phyloP scores from a whole-genome alignment of 2,888 invertebrate genomes.

The Linyphia triangularis region DNA sequence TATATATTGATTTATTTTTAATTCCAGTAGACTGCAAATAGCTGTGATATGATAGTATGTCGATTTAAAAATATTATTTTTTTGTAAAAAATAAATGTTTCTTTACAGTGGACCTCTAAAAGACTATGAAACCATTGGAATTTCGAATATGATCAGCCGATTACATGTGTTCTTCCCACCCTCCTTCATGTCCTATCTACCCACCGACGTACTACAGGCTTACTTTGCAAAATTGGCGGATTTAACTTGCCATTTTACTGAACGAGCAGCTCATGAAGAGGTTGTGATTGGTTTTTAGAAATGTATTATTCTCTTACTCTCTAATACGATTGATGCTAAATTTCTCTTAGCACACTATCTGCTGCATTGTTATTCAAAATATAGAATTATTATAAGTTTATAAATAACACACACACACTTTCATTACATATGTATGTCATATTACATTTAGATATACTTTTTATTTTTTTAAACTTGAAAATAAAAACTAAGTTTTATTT shows the following conservation, averaged over 20 bases:
- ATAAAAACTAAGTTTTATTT: too few species aligned
- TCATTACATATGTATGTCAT: too few species aligned
- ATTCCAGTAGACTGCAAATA: not conserved
- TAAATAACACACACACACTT: too few species aligned
- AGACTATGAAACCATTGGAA: slow-evolving; percentile 84
- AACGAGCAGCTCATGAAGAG: slow-evolving; percentile 85
- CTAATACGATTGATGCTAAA: too few species aligned
- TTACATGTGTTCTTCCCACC: slow-evolving; percentile 83
- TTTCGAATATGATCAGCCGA: slow-evolving; percentile 85
- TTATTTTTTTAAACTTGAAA: not conserved
- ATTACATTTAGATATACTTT: too few species aligned
- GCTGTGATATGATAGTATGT: not conserved
- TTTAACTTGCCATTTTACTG: slow-evolving; percentile 85
- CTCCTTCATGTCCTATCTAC: slow-evolving; percentile 81
- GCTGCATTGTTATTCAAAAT: too few species aligned
- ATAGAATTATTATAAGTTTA: too few species aligned
- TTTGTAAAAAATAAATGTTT: not conserved
- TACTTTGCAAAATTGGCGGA: slow-evolving; percentile 81
- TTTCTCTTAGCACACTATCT: too few species aligned
- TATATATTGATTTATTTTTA: not conserved
- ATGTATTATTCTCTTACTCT: too few species aligned
- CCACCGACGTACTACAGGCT: slow-evolving; percentile 76
- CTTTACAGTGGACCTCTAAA: slow-evolving; percentile 68
- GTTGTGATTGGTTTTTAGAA: too few species aligned
- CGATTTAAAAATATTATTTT: not conserved